Conservation (phyloP, 64 coral and sea anemone genomes). For the Exaiptasia diaphana region DNA sequence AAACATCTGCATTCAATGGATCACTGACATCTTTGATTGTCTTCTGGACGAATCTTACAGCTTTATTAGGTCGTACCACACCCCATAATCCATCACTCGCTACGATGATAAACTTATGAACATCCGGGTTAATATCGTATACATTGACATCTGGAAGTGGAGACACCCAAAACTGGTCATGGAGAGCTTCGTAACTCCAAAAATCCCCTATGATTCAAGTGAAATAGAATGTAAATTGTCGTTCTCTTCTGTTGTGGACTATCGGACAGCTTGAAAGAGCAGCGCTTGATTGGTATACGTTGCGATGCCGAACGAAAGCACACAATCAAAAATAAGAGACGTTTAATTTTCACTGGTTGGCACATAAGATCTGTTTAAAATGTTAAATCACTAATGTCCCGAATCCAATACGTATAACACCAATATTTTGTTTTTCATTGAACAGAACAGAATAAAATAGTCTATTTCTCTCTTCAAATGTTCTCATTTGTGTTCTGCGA, state of each 20-base stretch:
- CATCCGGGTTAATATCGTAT: slow-evolving; percentile 52
- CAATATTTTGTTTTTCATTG: no score
- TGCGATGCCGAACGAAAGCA: not conserved
- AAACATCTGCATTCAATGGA: slow-evolving; percentile 61
- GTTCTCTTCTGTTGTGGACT: no score
- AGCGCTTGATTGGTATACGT: no score
- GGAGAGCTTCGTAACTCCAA: slow-evolving; percentile 89
- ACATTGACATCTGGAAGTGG: slow-evolving; percentile 84
- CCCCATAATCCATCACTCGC: slow-evolving; percentile 94
- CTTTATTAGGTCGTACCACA: slow-evolving; percentile 75
- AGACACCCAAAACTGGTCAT: slow-evolving; percentile 79
- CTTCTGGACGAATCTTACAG: slow-evolving; percentile 74
- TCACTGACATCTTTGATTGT: slow-evolving; percentile 66
- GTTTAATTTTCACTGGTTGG: not conserved
- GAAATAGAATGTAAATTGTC: not conserved
- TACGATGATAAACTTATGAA: slow-evolving; percentile 78
- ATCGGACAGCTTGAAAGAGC: no score
- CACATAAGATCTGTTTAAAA: no score
- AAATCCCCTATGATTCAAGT: slow-evolving; percentile 66
- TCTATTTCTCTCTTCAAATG: not conserved
- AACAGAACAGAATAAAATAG: no score
- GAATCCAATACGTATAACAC: not conserved
- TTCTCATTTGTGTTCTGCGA: no score
- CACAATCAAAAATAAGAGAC: not conserved
- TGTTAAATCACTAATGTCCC: no score